Percentiles rank a stretch among this genome's conserved stretches.
Evolutionary conservation across 2,888 invertebrate species (phyloP).

Genomic region (Drosophila suboccidentalis): DNA sequence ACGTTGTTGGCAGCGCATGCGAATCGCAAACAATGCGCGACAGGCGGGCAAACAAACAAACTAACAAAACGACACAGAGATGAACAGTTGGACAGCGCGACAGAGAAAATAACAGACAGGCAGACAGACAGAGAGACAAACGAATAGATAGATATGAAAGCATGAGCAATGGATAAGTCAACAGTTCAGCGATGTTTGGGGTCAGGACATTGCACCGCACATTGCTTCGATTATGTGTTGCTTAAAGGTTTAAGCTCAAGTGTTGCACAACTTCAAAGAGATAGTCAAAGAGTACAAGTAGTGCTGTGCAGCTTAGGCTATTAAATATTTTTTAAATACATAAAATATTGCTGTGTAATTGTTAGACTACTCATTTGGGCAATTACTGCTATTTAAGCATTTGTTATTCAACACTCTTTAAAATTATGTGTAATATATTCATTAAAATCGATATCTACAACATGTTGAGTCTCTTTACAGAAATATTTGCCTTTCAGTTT

Average conservation of each 20-base stretch:
- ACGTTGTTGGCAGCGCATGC: conserved; percentile 61
- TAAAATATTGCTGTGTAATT: too few relatives aligned
- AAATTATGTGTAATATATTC: background rate
- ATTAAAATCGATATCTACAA: background rate
- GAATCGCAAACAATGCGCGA: conserved; percentile 76
- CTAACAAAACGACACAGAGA: conserved; percentile 44
- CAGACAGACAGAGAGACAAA: conserved; percentile 13
- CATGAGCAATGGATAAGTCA: conserved; percentile 62
- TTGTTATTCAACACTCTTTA: too few relatives aligned
- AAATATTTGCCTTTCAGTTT: background rate
- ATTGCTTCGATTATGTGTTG: conserved; percentile 29
- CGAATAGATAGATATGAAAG: conserved; percentile 20
- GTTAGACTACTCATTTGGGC: background rate
- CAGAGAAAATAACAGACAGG: conserved; percentile 4
- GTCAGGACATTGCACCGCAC: conserved; percentile 70
- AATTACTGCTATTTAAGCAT: background rate
- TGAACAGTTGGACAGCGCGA: conserved; percentile 31
- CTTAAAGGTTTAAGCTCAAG: conserved; percentile 24
- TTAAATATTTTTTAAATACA: too few relatives aligned
- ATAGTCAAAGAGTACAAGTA: background rate
- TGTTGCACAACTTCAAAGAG: conserved; percentile 24
- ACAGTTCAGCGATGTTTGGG: conserved; percentile 64
- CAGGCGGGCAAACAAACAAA: conserved; percentile 73
- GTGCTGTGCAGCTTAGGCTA: too few relatives aligned
- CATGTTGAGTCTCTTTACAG: background rate